Conservation (phyloP, 1,140 invertebrate species). For the Rhizoglyphus robini region DNA sequence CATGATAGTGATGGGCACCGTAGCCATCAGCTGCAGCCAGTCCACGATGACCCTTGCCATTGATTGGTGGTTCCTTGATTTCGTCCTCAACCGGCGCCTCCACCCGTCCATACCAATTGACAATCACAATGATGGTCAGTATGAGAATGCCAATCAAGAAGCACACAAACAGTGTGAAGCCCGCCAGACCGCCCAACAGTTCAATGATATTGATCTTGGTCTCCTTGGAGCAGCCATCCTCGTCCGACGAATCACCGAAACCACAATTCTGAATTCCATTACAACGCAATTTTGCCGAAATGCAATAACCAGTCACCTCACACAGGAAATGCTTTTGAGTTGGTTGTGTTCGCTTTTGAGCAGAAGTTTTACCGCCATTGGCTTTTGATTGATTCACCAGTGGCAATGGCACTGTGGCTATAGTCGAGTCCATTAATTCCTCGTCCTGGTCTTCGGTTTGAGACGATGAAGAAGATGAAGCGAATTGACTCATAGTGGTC, state of each 20-base stretch:
- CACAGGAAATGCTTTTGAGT: slow-evolving; percentile 45
- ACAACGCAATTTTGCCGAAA: slow-evolving; percentile 57
- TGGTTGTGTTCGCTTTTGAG: not conserved
- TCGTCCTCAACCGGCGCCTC: not conserved
- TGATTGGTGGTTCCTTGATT: not conserved
- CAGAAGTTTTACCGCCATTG: not conserved
- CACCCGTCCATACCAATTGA: slow-evolving; percentile 5
- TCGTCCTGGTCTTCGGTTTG: not conserved
- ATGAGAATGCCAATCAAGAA: not conserved
- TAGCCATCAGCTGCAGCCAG: not conserved
- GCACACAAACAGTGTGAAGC: not conserved
- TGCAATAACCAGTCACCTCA: slow-evolving; percentile 55
- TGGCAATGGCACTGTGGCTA: too few species aligned
- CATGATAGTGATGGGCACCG: not conserved
- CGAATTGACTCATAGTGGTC: not conserved
- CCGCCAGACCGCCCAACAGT: not conserved
- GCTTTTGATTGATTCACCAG: not conserved
- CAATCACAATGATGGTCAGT: not conserved
- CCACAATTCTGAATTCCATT: slow-evolving; percentile 67
- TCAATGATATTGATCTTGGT: not conserved
- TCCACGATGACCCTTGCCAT: not conserved
- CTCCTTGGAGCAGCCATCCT: slow-evolving; percentile 47
- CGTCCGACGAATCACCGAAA: slow-evolving; percentile 57
- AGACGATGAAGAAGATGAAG: too few species aligned
- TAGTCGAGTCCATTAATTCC: too few species aligned